A percentile compares a stretch with the other conserved stretches of the same genome.
phyloP scores from a whole-genome alignment of 1,140 invertebrate genomes.

The Neodiprion virginianus region DNA sequence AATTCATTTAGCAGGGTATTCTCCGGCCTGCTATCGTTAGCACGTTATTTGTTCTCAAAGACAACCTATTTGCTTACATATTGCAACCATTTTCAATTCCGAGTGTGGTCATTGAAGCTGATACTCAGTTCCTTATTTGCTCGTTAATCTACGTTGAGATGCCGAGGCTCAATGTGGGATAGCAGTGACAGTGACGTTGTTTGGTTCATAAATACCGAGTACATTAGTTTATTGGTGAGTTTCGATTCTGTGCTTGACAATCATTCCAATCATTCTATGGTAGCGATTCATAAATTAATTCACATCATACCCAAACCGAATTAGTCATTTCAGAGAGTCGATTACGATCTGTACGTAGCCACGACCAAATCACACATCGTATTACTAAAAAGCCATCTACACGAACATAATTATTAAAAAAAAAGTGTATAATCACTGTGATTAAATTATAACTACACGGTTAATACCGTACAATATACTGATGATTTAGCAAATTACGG shows the following conservation, averaged over 20 bases:
- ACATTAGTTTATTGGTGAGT: constrained; percentile 3
- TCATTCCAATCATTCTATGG: neutral
- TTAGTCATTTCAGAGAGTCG: no score
- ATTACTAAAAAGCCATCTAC: no score
- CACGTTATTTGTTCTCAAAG: neutral
- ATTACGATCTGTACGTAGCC: no score
- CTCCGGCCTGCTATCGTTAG: no score
- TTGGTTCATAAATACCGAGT: neutral
- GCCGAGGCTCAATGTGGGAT: neutral
- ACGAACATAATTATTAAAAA: no score
- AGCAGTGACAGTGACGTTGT: neutral
- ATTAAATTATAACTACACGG: no score
- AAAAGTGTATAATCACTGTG: no score
- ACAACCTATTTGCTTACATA: neutral
- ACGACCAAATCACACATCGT: no score
- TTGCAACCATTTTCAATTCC: neutral
- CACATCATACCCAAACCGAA: no score
- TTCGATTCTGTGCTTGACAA: neutral
- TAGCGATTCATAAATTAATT: neutral
- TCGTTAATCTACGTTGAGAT: neutral
- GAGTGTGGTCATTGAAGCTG: neutral
- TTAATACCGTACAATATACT: no score
- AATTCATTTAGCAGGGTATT: neutral
- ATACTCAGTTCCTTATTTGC: no score
- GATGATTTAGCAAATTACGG: no score